Evolutionary conservation across 2,888 invertebrate species (phyloP).

Genomic region (Chalcosyrphus nemorum): DNA sequence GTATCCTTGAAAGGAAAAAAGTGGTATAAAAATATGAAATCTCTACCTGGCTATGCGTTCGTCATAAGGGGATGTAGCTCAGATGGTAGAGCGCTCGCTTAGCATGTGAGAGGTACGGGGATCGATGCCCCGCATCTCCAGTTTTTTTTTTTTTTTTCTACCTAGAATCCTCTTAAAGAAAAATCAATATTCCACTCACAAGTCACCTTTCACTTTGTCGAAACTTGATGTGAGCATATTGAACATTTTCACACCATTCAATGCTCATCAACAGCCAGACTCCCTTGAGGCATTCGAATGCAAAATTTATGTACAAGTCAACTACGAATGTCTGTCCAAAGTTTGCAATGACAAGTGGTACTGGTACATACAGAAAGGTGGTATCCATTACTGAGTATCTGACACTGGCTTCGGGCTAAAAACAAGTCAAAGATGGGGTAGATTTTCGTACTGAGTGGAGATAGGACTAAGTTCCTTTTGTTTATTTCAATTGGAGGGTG

Average conservation of each 20-base stretch:
- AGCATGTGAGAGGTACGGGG: conserved; percentile 85
- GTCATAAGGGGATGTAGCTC: conserved; percentile 79
- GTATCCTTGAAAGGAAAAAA: too few relatives aligned
- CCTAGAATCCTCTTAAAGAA: neutral
- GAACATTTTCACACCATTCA: conserved; percentile 32
- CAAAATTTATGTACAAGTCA: conserved; percentile 14
- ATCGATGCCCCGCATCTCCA: conserved; percentile 81
- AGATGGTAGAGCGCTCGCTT: conserved; percentile 84
- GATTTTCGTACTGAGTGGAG: neutral
- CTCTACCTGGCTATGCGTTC: too few relatives aligned
- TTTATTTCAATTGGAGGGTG: neutral
- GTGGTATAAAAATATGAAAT: too few relatives aligned
- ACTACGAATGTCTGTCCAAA: neutral
- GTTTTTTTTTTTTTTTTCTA: conserved; percentile 33
- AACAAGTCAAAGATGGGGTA: neutral
- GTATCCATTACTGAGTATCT: neutral
- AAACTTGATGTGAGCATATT: conserved; percentile 8
- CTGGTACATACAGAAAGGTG: neutral
- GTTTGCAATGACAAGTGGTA: neutral
- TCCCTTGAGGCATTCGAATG: conserved; percentile 22
- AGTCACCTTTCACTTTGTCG: conserved; percentile 7
- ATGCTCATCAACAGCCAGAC: conserved; percentile 23
- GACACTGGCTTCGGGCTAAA: neutral
- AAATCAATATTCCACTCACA: conserved; percentile 40
- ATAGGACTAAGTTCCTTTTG: neutral